These are phyloP conservation scores for Cyprinodon diabolis DNA, from an alignment of 2,797 vertebrate genomes.

Conservation along the genomic window DNA sequence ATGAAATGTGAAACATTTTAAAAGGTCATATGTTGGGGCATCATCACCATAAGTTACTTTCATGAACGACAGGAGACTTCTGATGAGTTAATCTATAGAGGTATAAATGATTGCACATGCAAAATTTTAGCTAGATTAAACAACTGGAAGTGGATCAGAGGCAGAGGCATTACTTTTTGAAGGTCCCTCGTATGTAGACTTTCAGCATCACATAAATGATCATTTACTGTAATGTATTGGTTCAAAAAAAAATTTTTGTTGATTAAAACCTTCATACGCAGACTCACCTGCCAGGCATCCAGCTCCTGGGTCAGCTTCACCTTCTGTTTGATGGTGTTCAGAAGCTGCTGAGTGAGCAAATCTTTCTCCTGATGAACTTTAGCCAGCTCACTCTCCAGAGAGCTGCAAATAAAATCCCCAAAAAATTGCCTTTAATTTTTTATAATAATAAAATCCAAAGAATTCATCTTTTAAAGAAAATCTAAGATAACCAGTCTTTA, in stretches of 20 bases:
- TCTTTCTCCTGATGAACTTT: slow-evolving; percentile 77
- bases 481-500: neutral
- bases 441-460: neutral
- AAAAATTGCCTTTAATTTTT: neutral
- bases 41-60: neutral
- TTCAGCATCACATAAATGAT: neutral
- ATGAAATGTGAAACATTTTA: too few relatives aligned
- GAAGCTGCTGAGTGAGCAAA: slow-evolving; percentile 81
- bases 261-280: neutral
- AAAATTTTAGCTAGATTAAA: too few relatives aligned
- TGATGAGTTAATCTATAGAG: too few relatives aligned
- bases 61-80: too few relatives aligned
- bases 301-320: slow-evolving; percentile 83
- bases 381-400: slow-evolving; percentile 72
- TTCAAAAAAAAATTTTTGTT: neutral
- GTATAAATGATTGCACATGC: too few relatives aligned
- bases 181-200: neutral
- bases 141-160: too few relatives aligned
- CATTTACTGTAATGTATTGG: neutral
- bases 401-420: slow-evolving; percentile 46
- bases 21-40: too few relatives aligned
- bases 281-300: slow-evolving; percentile 84
- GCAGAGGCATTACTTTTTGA: too few relatives aligned
- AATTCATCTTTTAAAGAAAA: neutral
- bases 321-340: slow-evolving; percentile 85